These are phyloP conservation scores for Dendrophyllia cribrosa DNA, from an alignment of 64 coral and sea anemone genomes.

Conservation along the genomic window DNA sequence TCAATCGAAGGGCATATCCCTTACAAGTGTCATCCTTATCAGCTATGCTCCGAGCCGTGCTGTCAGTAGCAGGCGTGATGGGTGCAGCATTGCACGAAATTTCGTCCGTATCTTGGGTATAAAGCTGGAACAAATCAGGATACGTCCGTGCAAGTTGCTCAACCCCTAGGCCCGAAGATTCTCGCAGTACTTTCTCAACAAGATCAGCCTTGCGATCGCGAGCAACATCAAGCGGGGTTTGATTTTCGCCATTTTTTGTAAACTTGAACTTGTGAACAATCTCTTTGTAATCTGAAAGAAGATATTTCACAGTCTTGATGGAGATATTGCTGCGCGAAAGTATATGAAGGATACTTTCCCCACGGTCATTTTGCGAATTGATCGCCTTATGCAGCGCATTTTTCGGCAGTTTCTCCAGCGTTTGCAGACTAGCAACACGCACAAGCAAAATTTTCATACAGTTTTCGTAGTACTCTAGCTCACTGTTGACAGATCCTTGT, in stretches of 20 bases:
- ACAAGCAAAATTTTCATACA: constrained; percentile 49
- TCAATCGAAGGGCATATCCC: constrained; percentile 4
- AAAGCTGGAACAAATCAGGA: constrained; percentile 31
- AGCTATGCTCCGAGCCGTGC: neutral
- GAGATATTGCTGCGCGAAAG: constrained; percentile 40
- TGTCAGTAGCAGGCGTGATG: neutral
- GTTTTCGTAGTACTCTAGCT: constrained; percentile 45
- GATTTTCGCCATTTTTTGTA: neutral
- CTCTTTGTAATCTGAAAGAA: constrained; percentile 37
- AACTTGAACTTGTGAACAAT: constrained; percentile 23
- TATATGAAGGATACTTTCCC: constrained; percentile 30
- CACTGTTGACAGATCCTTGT: constrained; percentile 2
- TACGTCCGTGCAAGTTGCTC: neutral
- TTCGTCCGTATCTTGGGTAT: neutral
- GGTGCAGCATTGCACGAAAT: neutral
- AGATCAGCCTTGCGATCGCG: constrained; percentile 18
- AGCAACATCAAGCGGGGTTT: constrained; percentile 38
- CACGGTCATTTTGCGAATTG: constrained; percentile 8
- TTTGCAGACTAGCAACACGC: neutral
- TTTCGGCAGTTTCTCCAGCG: neutral
- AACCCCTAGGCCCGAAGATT: neutral
- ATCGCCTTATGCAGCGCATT: constrained; percentile 2
- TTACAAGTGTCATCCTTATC: neutral
- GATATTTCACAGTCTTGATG: constrained; percentile 16
- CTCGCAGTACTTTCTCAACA: neutral